Conservation (phyloP, 2,888 invertebrate genomes). For the Prionchulus punctatus region DNA sequence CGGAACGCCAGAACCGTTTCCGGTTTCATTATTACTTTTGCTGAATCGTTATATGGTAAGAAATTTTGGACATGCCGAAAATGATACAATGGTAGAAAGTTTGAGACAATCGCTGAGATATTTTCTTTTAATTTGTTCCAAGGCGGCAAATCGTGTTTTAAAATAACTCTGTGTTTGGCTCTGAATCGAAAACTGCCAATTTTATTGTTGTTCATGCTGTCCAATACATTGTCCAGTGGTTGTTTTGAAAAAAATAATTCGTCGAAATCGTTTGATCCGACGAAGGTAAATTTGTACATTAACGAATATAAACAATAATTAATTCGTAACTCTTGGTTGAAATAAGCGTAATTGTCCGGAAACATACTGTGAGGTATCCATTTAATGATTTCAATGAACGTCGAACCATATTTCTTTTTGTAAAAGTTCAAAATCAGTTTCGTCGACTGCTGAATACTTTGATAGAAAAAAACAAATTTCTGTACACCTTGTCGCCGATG, state of each 20-base stretch:
- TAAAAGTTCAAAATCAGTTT: too few relatives aligned
- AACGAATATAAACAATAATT: neutral
- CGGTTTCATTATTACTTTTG: too few relatives aligned
- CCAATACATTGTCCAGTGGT: neutral
- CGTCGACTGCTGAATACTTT: too few relatives aligned
- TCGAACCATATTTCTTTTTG: too few relatives aligned
- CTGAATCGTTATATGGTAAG: too few relatives aligned
- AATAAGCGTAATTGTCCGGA: too few relatives aligned
- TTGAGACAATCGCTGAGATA: neutral
- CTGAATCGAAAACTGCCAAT: neutral
- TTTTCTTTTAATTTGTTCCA: too few relatives aligned
- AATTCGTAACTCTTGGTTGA: neutral
- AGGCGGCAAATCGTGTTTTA: neutral
- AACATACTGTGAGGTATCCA: too few relatives aligned
- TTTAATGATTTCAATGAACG: too few relatives aligned
- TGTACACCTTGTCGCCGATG: too few relatives aligned
- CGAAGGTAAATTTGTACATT: neutral
- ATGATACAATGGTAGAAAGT: neutral
- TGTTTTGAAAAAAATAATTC: neutral
- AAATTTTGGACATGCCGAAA: neutral
- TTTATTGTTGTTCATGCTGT: neutral
- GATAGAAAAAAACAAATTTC: too few relatives aligned
- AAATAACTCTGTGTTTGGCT: neutral
- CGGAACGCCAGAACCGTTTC: too few relatives aligned
- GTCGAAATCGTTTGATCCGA: neutral